Base-by-base conservation (phyloP, 2,888 invertebrate species). In the Junonia oenone region DNA sequence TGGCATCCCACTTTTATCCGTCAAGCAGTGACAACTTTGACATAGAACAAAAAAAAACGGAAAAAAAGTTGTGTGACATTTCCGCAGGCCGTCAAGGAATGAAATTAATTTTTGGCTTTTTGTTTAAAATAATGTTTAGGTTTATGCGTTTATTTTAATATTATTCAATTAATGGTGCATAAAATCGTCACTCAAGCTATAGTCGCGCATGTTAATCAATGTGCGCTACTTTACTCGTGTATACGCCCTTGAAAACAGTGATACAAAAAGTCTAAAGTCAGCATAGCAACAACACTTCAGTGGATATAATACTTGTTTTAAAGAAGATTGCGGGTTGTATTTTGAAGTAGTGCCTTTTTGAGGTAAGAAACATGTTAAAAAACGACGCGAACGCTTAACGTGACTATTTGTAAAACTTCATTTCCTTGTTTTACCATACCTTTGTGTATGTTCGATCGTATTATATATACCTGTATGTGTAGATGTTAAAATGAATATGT, bases 281-380 rank as follows among this genome's bases (percentile, higher is more conserved):
- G 89, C 89, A 83, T 89, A 88, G 89, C 87, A 89, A 89, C 89
- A 89, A 81, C 75, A 73, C 72, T 82, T 77, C 70, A 71, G 75
- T 74, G 71, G 68, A 61, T 77, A 72, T 68, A 76, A 72, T 73
- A 76, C 73, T 67, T 78, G 76, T 75, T 81, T 73, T 68, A 68
- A 69, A 69, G 73, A 69, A 74, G 73, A 74, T 72, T 68, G 61
- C 61, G 68, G 67, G 59, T 63, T 72, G 60, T 72, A 68, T 63
- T 65, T 64, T 68, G 68, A 63, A 68, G 71, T 66, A 74, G 79
- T 83, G 77, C 77, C 74, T 80, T 77, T 75, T 71, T 76, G 80
- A 76, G 79, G 88, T 88, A 63, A 83, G 77, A 45, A 62, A 57
- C 46, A 61, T 22, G 55, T 35, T 54, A 45, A 52, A 54, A 49